Percentiles rank a stretch among this genome's conserved stretches.
These are phyloP conservation scores for Junco hyemalis DNA, from an alignment of 2,113 vertebrate species.

Conservation along the genomic window DNA sequence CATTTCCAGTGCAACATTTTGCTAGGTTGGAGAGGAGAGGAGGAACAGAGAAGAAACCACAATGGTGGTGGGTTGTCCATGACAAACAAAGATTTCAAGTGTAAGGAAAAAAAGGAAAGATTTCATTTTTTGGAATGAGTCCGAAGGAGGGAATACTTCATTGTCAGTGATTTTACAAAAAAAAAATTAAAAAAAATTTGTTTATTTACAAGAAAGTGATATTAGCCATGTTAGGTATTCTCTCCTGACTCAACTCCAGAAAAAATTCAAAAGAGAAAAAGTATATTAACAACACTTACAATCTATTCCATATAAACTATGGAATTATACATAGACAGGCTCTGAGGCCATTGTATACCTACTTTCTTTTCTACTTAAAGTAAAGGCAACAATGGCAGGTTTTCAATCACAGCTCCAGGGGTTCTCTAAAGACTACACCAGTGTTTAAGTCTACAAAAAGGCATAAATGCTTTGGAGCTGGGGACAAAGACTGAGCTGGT, in stretches of 20 bases:
- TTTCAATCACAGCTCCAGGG: not conserved
- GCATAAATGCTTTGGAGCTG: not conserved
- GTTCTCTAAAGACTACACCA: not conserved
- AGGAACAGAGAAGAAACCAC: not conserved
- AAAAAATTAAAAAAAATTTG: not conserved
- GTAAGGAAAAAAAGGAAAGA: not conserved
- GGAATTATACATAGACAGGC: not conserved
- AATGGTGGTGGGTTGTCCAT: not conserved
- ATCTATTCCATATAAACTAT: not conserved
- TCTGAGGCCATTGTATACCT: not conserved
- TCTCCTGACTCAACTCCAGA: not conserved
- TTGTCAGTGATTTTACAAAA: not conserved
- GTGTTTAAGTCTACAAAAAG: not conserved
- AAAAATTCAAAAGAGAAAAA: not conserved
- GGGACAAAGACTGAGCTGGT: not conserved
- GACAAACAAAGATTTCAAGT: not conserved
- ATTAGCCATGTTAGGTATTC: not conserved
- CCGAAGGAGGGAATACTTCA: not conserved
- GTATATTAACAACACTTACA: not conserved
- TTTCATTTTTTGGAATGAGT: not conserved
- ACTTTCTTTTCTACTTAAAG: not conserved
- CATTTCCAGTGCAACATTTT: not conserved
- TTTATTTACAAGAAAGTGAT: not conserved
- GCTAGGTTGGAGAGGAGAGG: not conserved
- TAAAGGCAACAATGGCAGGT: fast-evolving